Evolutionary conservation across 2,797 vertebrate genomes (phyloP).

Genomic region (Linurgus olivaceus): DNA sequence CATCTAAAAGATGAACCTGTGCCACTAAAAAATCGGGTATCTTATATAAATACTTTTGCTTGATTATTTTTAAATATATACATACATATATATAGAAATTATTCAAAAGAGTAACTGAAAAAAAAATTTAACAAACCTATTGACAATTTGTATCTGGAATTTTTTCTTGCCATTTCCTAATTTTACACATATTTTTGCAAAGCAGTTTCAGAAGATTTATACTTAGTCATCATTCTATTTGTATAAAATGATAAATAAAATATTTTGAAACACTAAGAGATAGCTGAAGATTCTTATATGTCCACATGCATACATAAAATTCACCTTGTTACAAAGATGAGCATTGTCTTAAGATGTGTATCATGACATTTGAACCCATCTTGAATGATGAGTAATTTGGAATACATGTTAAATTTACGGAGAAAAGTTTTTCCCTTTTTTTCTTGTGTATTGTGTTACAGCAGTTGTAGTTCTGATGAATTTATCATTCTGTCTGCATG

Average conservation of each 20-base stretch:
- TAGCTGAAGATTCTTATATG: constrained; percentile 56
- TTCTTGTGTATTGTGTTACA: constrained; percentile 76
- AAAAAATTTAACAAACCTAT: constrained; percentile 33
- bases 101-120: constrained; percentile 29
- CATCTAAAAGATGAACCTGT: constrained; percentile 15
- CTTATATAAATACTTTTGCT: constrained; percentile 31
- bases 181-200: constrained; percentile 68
- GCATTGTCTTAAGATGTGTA: not conserved
- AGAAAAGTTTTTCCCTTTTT: constrained; percentile 76
- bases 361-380: constrained; percentile 53
- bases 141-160: constrained; percentile 46
- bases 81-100: not conserved
- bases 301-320: constrained; percentile 34
- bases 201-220: constrained; percentile 62
- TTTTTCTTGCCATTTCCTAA: constrained; percentile 59
- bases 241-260: constrained; percentile 55
- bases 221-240: constrained; percentile 65
- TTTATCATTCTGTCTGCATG: constrained; percentile 85
- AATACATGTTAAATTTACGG: constrained; percentile 55
- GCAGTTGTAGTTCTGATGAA: constrained; percentile 69
- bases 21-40: constrained; percentile 21
- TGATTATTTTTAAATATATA: constrained; percentile 49
- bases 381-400: constrained; percentile 53
- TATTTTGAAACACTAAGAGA: constrained; percentile 56
- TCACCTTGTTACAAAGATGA: not conserved